phyloP scores from a whole-genome alignment of 2,113 vertebrate species.

The Vicugna pacos region DNA sequence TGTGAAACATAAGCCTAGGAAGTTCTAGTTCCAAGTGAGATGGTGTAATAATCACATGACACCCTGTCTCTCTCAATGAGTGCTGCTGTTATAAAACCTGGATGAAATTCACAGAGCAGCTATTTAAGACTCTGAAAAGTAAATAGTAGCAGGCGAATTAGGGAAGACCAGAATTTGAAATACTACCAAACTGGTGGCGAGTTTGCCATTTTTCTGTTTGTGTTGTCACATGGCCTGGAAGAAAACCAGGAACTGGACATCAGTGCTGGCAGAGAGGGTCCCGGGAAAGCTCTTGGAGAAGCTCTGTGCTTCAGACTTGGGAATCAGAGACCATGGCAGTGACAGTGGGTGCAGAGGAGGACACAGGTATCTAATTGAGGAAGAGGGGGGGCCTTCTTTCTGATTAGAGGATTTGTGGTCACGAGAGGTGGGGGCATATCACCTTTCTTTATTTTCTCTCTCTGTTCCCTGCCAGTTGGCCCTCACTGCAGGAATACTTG shows the following conservation, averaged over 20 bases:
- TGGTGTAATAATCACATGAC: background rate
- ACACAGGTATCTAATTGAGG: background rate
- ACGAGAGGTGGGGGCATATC: background rate
- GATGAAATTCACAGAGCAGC: background rate
- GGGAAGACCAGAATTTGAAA: conserved; percentile 3
- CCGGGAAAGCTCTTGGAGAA: background rate
- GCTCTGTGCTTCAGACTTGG: background rate
- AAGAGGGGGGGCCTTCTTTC: background rate
- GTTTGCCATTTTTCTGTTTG: background rate
- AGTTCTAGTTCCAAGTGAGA: background rate
- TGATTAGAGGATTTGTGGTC: background rate
- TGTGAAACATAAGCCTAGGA: background rate
- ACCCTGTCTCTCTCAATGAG: background rate
- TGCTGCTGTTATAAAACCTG: background rate
- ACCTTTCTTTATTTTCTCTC: background rate
- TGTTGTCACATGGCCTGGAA: background rate
- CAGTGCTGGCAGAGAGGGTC: background rate
- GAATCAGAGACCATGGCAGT: background rate
- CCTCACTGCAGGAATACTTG: background rate
- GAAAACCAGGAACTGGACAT: background rate
- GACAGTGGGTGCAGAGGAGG: background rate
- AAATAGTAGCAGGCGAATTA: background rate
- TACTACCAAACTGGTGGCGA: background rate
- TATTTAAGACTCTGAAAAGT: background rate
- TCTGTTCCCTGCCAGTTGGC: background rate